phyloP scores from a whole-genome alignment of 2,113 vertebrate genomes.

The Cyanocitta stelleri region DNA sequence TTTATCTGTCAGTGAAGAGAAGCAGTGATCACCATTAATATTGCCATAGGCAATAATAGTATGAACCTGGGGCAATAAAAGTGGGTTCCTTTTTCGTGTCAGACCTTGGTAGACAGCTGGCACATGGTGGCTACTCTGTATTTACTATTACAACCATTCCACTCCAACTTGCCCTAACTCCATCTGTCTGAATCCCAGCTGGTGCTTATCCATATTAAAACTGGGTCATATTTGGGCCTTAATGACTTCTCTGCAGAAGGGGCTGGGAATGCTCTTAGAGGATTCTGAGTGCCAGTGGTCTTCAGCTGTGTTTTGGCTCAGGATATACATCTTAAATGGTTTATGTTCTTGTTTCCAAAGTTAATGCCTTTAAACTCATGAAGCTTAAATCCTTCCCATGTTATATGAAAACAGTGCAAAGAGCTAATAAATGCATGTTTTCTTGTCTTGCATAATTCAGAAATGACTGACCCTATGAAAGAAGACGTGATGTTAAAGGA shows the following conservation, averaged over 20 bases:
- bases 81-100: background rate
- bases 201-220: background rate
- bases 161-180: background rate
- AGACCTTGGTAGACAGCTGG: background rate
- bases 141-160: background rate
- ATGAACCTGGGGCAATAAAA: background rate
- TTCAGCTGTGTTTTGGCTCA: background rate
- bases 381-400: background rate
- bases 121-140: background rate
- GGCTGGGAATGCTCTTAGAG: background rate
- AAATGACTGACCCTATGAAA: background rate
- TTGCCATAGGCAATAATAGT: background rate
- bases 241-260: background rate
- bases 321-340: background rate
- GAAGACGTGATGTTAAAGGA: background rate
- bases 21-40: background rate
- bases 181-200: background rate
- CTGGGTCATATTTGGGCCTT: background rate
- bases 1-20: background rate
- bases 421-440: background rate
- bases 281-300: background rate
- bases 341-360: background rate
- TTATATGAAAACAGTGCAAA: background rate
- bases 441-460: background rate
- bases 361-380: background rate